Evolutionary conservation across 2,888 invertebrate species (phyloP), one percentile per base, ranked within the genome.

Genomic region (Tigriopus californicus): DNA sequence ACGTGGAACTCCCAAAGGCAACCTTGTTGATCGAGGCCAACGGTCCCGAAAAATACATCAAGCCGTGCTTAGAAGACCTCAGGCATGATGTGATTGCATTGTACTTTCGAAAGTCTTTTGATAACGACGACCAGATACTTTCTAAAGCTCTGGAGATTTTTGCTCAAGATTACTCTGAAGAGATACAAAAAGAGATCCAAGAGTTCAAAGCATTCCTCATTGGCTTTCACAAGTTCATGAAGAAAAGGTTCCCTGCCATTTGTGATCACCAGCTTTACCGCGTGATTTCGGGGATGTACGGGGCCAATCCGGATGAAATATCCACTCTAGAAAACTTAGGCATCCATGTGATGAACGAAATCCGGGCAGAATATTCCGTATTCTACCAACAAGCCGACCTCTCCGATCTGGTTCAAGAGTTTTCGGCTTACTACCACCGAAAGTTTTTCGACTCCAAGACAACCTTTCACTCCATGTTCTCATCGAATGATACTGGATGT

Each of bases 191-290:
- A 8, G 33, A 33, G 3, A 33, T 33, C 8, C 33, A 15, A 20
- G 49, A 49, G 15, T 22, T 49, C 12, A 12, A 15, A 4, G 22
- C 13, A 15, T 20, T 15, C 20, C 22, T 49, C 12, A 13, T 12
- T 12, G 12, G 12, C 13, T 49, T 18, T 8, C 49, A 49, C 22
- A 22, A 13, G 20, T 12, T 20, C 22, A 22, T 49, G 20, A 15
- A 22, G 22, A 13, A 12, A 22, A 15, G 22, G 22, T 22, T 20
- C 11, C 5, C 15, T 5, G 6, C 22, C 20, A 49, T 49, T 11
- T 42, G 46, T 1, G 56, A 56, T 44, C 56, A 56, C 44, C 42
- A 18, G 20, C 44, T 56, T 20, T 56, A 22, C 22, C 56, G 56
- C 13, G 46, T 33, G 8, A n/a, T 56, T 20, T 41, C 25, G 6